Conservation (phyloP, 2,797 vertebrate species). For the Coranthus polyacanthus region DNA sequence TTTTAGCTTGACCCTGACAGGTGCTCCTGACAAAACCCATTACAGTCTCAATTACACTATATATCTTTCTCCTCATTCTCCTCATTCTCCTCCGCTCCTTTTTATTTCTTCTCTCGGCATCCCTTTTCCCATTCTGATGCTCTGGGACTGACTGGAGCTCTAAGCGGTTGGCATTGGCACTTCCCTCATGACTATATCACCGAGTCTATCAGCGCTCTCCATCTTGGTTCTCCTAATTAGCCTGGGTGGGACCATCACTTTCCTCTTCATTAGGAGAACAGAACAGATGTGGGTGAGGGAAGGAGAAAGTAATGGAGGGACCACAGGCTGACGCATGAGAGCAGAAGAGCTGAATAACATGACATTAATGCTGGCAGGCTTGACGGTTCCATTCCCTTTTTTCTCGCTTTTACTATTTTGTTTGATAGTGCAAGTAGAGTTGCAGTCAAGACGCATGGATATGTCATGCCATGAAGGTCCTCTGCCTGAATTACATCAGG, state of each 20-base stretch:
- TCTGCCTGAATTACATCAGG: too few species aligned
- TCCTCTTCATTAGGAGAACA: constrained; percentile 70
- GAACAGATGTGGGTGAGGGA: constrained; percentile 60
- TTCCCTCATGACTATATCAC: constrained; percentile 45
- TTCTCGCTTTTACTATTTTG: neutral
- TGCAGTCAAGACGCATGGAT: too few species aligned
- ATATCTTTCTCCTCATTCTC: constrained; percentile 55
- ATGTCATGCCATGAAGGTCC: too few species aligned
- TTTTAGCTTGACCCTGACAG: constrained; percentile 82
- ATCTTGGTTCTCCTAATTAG: constrained; percentile 73
- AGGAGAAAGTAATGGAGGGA: constrained; percentile 32
- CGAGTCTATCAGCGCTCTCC: constrained; percentile 30
- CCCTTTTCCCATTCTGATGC: constrained; percentile 44
- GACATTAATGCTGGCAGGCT: neutral
- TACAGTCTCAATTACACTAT: constrained; percentile 82
- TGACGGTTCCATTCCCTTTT: constrained; percentile 3
- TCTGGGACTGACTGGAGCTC: constrained; percentile 35
- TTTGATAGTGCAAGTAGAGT: neutral
- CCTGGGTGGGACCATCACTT: constrained; percentile 74
- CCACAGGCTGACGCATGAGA: constrained; percentile 10
- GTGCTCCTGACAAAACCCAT: constrained; percentile 86
- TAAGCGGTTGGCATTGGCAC: constrained; percentile 2
- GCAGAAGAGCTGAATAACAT: neutral
- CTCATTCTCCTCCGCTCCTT: constrained; percentile 34
- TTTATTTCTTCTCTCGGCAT: constrained; percentile 35